Percentiles rank a stretch among this genome's conserved stretches.
Conservation (phyloP, 2,888 invertebrate genomes). For the Lingula anatina region DNA sequence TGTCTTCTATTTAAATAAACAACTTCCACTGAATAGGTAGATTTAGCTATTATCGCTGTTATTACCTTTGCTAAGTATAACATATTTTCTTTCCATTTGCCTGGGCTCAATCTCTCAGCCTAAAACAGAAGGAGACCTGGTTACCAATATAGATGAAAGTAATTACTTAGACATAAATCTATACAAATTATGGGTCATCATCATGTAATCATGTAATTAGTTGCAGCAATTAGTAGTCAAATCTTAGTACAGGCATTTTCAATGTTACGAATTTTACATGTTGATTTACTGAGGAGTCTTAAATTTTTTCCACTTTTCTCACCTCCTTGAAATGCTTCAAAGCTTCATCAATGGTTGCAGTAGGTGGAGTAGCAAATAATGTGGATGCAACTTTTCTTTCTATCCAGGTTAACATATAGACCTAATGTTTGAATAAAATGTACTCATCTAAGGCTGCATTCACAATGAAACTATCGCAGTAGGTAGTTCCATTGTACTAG, state of each 20-base stretch:
- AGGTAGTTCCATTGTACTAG: too few species aligned
- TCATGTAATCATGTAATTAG: too few species aligned
- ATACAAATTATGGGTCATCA: background rate
- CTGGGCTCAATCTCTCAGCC: constrained; percentile 48
- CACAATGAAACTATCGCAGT: too few species aligned
- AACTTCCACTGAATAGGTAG: too few species aligned
- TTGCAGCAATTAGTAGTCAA: too few species aligned
- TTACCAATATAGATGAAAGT: too few species aligned
- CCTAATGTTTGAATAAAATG: too few species aligned
- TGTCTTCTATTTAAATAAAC: too few species aligned
- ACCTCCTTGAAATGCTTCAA: constrained; percentile 52
- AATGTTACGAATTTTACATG: too few species aligned
- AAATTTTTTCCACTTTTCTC: constrained; percentile 1
- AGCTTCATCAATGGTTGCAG: constrained; percentile 62
- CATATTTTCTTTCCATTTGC: constrained; percentile 53
- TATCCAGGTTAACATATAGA: constrained; percentile 62
- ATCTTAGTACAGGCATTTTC: too few species aligned
- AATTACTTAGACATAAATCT: background rate
- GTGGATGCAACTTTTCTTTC: constrained; percentile 65
- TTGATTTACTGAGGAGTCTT: background rate
- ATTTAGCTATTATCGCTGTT: too few species aligned
- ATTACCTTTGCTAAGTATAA: constrained; percentile 50
- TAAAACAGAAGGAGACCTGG: constrained; percentile 19
- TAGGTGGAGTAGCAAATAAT: constrained; percentile 63
- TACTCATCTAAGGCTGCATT: too few species aligned